Conservation (phyloP, 2,113 vertebrate species). For the Halcyon senegalensis region DNA sequence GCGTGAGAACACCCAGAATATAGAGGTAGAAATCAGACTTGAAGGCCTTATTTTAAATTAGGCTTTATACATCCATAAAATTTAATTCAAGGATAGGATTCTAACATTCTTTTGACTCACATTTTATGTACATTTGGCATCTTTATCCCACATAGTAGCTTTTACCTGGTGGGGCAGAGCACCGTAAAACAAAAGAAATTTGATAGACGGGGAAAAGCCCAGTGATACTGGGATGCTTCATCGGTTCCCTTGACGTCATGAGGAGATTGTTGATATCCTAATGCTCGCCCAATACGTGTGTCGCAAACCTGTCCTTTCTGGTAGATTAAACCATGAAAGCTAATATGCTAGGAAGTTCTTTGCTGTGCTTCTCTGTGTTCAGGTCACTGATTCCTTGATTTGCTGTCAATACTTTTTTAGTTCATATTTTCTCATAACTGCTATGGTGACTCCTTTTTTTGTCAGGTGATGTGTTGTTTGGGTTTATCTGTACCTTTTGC, state of each 20-base stretch:
- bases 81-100: not conserved
- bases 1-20: not conserved
- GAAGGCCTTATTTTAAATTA: not conserved
- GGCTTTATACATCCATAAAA: not conserved
- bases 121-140: not conserved
- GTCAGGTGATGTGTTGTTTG: not conserved
- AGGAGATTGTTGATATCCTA: not conserved
- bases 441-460: not conserved
- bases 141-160: not conserved
- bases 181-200: not conserved
- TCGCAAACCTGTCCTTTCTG: not conserved
- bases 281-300: not conserved
- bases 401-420: not conserved
- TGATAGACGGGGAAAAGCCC: not conserved
- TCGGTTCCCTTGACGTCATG: too few species aligned
- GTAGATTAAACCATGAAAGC: not conserved
- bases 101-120: not conserved
- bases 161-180: not conserved
- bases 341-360: not conserved
- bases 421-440: not conserved
- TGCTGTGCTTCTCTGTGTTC: not conserved
- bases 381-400: not conserved
- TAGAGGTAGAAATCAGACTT: not conserved
- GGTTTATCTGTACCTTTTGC: not conserved
- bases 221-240: not conserved